These are phyloP conservation scores for Eudorcas thomsonii DNA, from an alignment of 2,113 vertebrate genomes.

Conservation along the genomic window DNA sequence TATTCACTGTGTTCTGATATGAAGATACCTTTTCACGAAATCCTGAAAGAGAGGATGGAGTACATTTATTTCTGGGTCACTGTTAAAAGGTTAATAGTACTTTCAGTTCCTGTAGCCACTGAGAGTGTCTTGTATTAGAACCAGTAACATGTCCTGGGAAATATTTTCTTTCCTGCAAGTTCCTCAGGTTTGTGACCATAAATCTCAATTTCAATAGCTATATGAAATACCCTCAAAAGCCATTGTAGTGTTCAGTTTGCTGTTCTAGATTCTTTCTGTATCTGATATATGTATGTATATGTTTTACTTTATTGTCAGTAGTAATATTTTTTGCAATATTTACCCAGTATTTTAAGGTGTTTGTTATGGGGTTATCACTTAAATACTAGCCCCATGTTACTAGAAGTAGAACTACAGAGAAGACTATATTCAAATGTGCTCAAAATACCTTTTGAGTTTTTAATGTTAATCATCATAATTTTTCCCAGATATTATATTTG, in stretches of 20 bases:
- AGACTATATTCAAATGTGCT: not conserved
- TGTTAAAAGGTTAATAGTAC: not conserved
- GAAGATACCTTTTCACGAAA: not conserved
- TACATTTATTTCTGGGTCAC: not conserved
- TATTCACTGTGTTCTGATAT: not conserved
- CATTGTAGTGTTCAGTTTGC: not conserved
- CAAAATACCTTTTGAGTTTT: not conserved
- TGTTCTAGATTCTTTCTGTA: not conserved
- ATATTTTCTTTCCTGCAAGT: not conserved
- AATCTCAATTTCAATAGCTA: not conserved
- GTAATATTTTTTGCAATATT: not conserved
- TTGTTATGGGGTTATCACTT: not conserved
- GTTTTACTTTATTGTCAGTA: not conserved
- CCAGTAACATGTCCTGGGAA: not conserved
- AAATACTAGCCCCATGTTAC: not conserved
- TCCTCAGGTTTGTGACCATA: not conserved
- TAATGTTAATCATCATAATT: not conserved
- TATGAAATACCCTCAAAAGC: not conserved
- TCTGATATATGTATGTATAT: not conserved
- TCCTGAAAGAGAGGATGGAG: too few species aligned
- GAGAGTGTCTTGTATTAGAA: not conserved
- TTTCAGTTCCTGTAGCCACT: not conserved
- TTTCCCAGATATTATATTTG: not conserved
- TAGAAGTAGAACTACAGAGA: not conserved
- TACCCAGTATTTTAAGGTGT: not conserved